Percentiles rank a stretch among this genome's conserved stretches.
Conservation (phyloP, 2,888 invertebrate genomes). For the Perizoma affinitatum region DNA sequence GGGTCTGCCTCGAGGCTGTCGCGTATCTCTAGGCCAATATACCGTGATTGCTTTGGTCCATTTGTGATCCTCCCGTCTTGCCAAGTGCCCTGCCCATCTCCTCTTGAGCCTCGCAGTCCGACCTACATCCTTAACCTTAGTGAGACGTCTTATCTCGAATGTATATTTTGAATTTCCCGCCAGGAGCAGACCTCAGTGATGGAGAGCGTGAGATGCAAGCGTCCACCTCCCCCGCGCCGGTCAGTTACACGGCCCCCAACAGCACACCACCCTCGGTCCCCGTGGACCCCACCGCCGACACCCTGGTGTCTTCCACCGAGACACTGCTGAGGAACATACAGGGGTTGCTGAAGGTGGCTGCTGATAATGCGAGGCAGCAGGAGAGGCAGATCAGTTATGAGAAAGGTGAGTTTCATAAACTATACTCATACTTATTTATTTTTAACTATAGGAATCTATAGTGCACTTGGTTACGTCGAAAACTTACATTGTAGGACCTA, state of each 20-base stretch:
- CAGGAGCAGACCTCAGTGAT: slow-evolving; percentile 89
- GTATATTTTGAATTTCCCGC: not conserved
- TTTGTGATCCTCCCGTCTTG: no score
- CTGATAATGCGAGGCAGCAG: slow-evolving; percentile 97
- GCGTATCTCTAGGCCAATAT: no score
- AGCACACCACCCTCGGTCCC: slow-evolving; percentile 78
- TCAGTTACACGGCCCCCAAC: slow-evolving; percentile 92
- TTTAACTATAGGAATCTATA: no score
- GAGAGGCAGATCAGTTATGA: slow-evolving; percentile 98
- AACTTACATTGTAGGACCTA: no score
- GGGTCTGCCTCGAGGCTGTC: no score
- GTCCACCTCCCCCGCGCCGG: slow-evolving; percentile 86
- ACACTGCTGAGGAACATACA: slow-evolving; percentile 97
- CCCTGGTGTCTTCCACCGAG: slow-evolving; percentile 93
- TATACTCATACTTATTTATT: no score
- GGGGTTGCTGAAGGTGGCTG: slow-evolving; percentile 97
- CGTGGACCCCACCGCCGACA: slow-evolving; percentile 78
- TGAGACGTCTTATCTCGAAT: not conserved
- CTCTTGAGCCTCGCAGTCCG: no score
- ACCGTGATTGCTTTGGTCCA: no score
- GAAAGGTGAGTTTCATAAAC: slow-evolving; percentile 87
- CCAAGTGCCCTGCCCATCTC: no score
- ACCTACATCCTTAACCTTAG: no score
- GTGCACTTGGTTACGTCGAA: no score
- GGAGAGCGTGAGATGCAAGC: slow-evolving; percentile 87